Conservation (phyloP, 1,140 invertebrate species). For the Apocrypta bakeri region DNA sequence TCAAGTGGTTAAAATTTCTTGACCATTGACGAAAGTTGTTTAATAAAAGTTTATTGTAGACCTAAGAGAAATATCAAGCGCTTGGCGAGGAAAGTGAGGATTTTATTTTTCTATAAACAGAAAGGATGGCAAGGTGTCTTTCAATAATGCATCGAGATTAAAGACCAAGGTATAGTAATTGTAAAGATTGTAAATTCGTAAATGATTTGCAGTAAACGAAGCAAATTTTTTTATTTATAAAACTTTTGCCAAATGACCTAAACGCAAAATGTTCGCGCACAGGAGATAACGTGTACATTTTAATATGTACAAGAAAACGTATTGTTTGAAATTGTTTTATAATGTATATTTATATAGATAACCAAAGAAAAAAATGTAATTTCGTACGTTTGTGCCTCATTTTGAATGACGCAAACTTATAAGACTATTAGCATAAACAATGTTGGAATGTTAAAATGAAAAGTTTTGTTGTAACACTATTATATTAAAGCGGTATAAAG, state of each 20-base stretch:
- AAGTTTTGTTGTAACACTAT: slow-evolving; percentile 40
- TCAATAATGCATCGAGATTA: slow-evolving; percentile 32
- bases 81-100: slow-evolving; percentile 45
- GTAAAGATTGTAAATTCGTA: slow-evolving; percentile 35
- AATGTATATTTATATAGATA: slow-evolving; percentile 60
- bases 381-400: slow-evolving; percentile 60
- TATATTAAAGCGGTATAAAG: slow-evolving; percentile 31
- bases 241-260: slow-evolving; percentile 44
- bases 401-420: slow-evolving; percentile 54
- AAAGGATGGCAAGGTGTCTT: slow-evolving; percentile 45
- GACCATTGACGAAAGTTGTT: slow-evolving; percentile 33
- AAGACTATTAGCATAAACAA: slow-evolving; percentile 47
- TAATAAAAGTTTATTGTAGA: slow-evolving; percentile 52
- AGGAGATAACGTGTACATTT: slow-evolving; percentile 55
- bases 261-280: slow-evolving; percentile 45
- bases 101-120: slow-evolving; percentile 59
- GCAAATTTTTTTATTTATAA: slow-evolving; percentile 36
- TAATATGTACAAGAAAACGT: slow-evolving; percentile 53
- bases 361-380: slow-evolving; percentile 62
- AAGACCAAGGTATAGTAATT: slow-evolving; percentile 38
- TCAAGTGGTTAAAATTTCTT: slow-evolving; percentile 42
- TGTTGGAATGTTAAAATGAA: slow-evolving; percentile 48
- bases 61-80: slow-evolving; percentile 42
- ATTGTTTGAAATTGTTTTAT: slow-evolving; percentile 61
- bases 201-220: slow-evolving; percentile 7